Conservation (phyloP, 2,888 invertebrate genomes). For the Seira sanloemensis region DNA sequence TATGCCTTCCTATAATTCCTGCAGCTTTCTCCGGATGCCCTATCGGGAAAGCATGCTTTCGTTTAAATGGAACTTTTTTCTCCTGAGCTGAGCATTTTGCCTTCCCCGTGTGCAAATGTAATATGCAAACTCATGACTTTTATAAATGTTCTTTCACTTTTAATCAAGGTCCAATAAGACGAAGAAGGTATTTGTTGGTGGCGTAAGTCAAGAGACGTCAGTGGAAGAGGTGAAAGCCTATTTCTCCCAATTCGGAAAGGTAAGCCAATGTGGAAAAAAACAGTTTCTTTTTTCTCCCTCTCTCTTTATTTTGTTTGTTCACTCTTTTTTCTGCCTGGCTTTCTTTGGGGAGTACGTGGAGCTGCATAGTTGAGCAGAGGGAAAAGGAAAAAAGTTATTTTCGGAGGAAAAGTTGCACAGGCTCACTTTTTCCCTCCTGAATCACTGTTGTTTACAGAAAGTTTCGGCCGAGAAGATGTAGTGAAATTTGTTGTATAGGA, state of each 20-base stretch:
- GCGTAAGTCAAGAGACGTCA: conserved; percentile 75
- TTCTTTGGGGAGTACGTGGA: too few species aligned
- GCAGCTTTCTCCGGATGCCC: background rate
- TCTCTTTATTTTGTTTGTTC: too few species aligned
- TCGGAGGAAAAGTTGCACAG: too few species aligned
- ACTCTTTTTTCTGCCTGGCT: too few species aligned
- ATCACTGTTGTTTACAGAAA: background rate
- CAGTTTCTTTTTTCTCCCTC: background rate
- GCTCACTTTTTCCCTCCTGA: too few species aligned
- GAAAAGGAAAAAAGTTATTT: too few species aligned
- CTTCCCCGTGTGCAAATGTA: conserved; percentile 20
- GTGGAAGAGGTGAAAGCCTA: conserved; percentile 75
- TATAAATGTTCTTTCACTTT: conserved; percentile 65
- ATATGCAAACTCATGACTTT: conserved; percentile 61
- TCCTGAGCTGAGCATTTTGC: background rate
- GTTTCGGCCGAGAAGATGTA: too few species aligned
- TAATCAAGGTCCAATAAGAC: conserved; percentile 73
- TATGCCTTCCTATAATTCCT: background rate
- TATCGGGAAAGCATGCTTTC: background rate
- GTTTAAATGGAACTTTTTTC: background rate
- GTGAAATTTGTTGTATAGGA: too few species aligned
- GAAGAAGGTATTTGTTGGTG: conserved; percentile 75
- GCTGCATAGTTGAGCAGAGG: too few species aligned
- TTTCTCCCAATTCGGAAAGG: conserved; percentile 75
- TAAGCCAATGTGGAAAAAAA: conserved; percentile 45